phyloP scores from a whole-genome alignment of 2,888 invertebrate species.

The Tinea trinotella region DNA sequence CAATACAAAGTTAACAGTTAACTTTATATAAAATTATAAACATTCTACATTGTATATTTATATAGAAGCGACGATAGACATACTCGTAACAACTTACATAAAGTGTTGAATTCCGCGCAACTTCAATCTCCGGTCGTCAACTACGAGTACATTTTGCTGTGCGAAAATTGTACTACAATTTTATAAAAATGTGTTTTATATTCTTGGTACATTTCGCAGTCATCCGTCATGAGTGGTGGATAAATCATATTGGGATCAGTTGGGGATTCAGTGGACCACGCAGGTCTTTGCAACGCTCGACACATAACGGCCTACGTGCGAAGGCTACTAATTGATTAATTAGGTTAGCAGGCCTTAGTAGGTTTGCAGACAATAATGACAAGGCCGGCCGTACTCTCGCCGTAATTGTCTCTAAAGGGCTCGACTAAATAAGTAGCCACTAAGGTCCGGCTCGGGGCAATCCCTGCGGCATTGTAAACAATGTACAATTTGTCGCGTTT shows the following conservation, averaged over 20 bases:
- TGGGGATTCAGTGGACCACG: slow-evolving; percentile 1
- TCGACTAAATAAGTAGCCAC: slow-evolving; percentile 14
- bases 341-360: slow-evolving; percentile 26
- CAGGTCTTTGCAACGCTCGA: slow-evolving; percentile 25
- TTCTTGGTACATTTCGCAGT: neutral
- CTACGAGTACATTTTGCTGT: neutral
- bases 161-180: slow-evolving; percentile 6
- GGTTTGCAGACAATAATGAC: slow-evolving; percentile 16
- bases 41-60: too few species aligned
- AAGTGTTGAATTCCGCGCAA: slow-evolving; percentile 10
- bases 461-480: slow-evolving; percentile 17
- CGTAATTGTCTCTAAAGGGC: slow-evolving; percentile 19
- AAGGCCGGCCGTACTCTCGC: slow-evolving; percentile 10
- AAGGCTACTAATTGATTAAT: slow-evolving; percentile 36
- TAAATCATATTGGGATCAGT: slow-evolving; percentile 4
- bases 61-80: neutral
- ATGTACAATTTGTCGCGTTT: slow-evolving; percentile 17
- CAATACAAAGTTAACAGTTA: too few species aligned
- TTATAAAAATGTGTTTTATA: slow-evolving; percentile 14
- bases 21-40: too few species aligned
- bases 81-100: slow-evolving; percentile 1
- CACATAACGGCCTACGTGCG: slow-evolving; percentile 29
- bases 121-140: slow-evolving; percentile 12
- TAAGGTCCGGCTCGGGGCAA: slow-evolving; percentile 7
- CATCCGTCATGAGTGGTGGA: neutral